Evolutionary conservation across 2,797 vertebrate species (phyloP).

Genomic region (Apodemus agrarius): DNA sequence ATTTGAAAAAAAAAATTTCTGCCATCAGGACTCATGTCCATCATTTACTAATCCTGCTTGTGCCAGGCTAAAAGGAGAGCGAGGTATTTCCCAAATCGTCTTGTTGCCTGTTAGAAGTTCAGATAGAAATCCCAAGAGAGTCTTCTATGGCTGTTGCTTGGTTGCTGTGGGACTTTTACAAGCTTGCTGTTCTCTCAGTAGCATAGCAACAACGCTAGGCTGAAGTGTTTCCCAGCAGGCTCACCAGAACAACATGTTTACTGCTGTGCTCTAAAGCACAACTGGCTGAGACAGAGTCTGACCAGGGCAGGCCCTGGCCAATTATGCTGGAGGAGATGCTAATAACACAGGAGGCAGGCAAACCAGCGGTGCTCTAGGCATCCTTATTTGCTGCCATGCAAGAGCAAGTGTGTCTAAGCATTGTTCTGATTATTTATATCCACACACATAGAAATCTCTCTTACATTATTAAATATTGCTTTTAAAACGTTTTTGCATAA

Average conservation of each 20-base stretch:
- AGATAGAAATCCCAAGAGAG: not conserved
- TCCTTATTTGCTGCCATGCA: not conserved
- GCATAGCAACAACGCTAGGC: constrained; percentile 49
- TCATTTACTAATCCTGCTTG: not conserved
- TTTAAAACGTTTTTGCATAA: not conserved
- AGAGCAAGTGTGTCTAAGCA: not conserved
- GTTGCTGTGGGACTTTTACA: not conserved
- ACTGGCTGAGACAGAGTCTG: not conserved
- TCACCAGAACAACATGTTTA: not conserved
- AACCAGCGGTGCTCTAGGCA: not conserved
- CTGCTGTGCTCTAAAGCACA: not conserved
- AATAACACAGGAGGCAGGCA: not conserved
- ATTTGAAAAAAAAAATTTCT: not conserved
- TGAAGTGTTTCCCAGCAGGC: not conserved
- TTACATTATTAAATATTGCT: not conserved
- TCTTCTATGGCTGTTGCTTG: not conserved
- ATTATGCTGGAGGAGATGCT: not conserved
- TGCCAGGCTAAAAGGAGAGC: not conserved
- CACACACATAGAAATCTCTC: not conserved
- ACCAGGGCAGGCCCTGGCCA: not conserved
- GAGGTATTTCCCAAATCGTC: not conserved
- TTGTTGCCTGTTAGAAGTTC: not conserved
- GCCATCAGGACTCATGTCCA: not conserved
- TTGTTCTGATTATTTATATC: constrained; percentile 35
- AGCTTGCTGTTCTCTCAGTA: constrained; percentile 34